Evolutionary conservation across 2,888 invertebrate species (phyloP).

Genomic region (Eumacrocentrus americanus): DNA sequence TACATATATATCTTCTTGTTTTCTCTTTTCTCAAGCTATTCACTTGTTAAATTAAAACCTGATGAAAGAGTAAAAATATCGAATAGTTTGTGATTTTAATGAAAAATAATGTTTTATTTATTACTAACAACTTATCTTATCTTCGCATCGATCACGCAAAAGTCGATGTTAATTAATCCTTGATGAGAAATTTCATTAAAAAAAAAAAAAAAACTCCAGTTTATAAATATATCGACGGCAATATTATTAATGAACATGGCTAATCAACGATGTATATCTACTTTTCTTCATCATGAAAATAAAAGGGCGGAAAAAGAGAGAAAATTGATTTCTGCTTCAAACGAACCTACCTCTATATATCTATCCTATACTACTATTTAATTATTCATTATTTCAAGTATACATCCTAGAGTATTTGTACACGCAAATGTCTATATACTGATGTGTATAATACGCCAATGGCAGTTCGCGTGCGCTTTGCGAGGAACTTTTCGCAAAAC

Average conservation of each 20-base stretch:
- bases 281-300: background rate
- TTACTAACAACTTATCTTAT: background rate
- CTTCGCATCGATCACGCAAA: background rate
- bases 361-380: background rate
- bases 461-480: constrained; percentile 44
- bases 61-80: background rate
- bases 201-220: background rate
- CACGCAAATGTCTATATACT: constrained; percentile 1
- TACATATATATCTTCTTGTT: too few species aligned
- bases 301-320: background rate
- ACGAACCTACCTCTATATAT: background rate
- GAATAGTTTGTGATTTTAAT: background rate
- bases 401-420: background rate
- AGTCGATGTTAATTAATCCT: constrained; percentile 1
- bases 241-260: background rate
- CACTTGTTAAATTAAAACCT: too few species aligned
- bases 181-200: background rate
- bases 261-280: constrained; percentile 4
- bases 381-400: constrained; percentile 4
- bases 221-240: background rate
- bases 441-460: constrained; percentile 35
- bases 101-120: background rate
- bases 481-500: constrained; percentile 27
- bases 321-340: background rate
- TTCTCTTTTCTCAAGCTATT: too few species aligned